Evolutionary conservation across 2,797 vertebrate species (phyloP).

Genomic region (Craterocephalus amniculus): DNA sequence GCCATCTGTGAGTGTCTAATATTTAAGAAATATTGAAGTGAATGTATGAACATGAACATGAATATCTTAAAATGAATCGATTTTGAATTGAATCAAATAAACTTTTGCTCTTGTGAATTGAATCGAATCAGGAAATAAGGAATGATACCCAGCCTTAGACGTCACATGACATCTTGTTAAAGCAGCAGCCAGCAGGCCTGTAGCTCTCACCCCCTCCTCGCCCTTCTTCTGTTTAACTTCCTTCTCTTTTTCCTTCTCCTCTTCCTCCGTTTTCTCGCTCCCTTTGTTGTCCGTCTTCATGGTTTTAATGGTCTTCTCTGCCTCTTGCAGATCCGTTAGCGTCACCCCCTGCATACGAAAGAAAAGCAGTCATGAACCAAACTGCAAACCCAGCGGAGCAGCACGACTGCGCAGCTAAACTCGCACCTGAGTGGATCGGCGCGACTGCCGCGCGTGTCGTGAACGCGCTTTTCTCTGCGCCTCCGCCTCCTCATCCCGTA

Average conservation of each 20-base stretch:
- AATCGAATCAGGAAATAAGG: too few relatives aligned
- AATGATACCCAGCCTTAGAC: too few relatives aligned
- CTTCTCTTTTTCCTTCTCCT: constrained; percentile 74
- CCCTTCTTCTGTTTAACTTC: constrained; percentile 76
- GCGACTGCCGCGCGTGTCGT: constrained; percentile 86
- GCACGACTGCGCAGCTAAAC: not conserved
- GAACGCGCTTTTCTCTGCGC: constrained; percentile 89
- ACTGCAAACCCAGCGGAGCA: not conserved
- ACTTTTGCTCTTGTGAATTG: too few relatives aligned
- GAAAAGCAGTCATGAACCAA: not conserved
- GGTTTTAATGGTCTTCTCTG: constrained; percentile 87
- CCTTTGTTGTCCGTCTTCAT: constrained; percentile 81
- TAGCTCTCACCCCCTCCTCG: constrained; percentile 83
- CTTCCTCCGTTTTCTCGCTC: constrained; percentile 78
- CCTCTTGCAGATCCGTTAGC: constrained; percentile 88
- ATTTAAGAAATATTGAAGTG: too few relatives aligned
- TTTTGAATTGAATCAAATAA: too few relatives aligned
- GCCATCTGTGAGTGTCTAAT: too few relatives aligned
- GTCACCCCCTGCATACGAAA: constrained; percentile 83
- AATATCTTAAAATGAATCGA: too few relatives aligned
- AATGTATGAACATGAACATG: too few relatives aligned
- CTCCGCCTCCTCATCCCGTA: constrained; percentile 89
- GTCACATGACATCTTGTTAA: constrained; percentile 35
- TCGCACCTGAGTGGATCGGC: constrained; percentile 88
- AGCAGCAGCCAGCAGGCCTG: constrained; percentile 8